Evolutionary conservation across 2,113 vertebrate species (phyloP).

Genomic region (Pangasianodon gigas): DNA sequence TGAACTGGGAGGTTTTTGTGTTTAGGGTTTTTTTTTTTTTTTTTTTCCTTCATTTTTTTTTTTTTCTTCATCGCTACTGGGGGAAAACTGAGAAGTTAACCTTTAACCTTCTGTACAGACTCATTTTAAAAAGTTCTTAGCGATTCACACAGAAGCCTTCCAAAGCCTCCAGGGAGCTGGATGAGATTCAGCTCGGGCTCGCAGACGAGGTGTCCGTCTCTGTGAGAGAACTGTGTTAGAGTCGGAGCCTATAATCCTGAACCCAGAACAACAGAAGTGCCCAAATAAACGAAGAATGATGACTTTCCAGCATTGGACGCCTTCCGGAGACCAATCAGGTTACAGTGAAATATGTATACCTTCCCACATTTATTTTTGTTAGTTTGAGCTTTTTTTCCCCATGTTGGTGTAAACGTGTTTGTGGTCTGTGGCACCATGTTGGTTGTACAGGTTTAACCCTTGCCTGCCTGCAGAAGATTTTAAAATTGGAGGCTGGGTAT

Average conservation of each 20-base stretch:
- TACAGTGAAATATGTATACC: slow-evolving; percentile 29
- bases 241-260: slow-evolving; percentile 29
- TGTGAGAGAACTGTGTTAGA: slow-evolving; percentile 37
- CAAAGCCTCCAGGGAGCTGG: slow-evolving; percentile 32
- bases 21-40: slow-evolving; percentile 18
- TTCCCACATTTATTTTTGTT: slow-evolving; percentile 41
- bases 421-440: slow-evolving; percentile 73
- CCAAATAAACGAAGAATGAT: slow-evolving; percentile 27
- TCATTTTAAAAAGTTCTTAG: slow-evolving; percentile 55
- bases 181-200: slow-evolving; percentile 42
- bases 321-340: slow-evolving; percentile 27
- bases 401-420: slow-evolving; percentile 87
- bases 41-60: not conserved
- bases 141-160: slow-evolving; percentile 46
- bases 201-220: slow-evolving; percentile 40
- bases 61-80: slow-evolving; percentile 69
- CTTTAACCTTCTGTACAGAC: slow-evolving; percentile 73
- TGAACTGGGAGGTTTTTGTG: slow-evolving; percentile 65
- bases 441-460: slow-evolving; percentile 68
- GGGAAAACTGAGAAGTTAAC: slow-evolving; percentile 73
- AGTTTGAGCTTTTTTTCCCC: slow-evolving; percentile 68
- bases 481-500: slow-evolving; percentile 21
- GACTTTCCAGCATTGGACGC: slow-evolving; percentile 17
- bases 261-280: slow-evolving; percentile 32
- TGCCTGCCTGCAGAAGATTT: slow-evolving; percentile 38